Conservation (phyloP, 2,888 invertebrate species). For the Drosophila robusta region DNA sequence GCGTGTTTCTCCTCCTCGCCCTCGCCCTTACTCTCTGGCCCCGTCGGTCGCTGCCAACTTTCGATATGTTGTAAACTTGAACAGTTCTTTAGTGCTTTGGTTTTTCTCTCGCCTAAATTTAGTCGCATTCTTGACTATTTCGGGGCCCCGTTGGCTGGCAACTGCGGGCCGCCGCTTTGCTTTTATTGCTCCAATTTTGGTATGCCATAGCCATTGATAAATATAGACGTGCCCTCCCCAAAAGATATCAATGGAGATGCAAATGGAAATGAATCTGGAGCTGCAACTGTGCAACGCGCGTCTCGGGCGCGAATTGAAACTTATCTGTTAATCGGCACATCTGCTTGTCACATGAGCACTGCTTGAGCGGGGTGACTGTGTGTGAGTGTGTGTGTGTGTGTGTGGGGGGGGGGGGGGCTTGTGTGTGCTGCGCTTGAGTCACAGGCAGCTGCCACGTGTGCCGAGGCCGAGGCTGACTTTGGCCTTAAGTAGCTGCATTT, state of each 20-base stretch:
- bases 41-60: constrained; percentile 5
- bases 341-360: constrained; percentile 76
- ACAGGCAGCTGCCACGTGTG: constrained; percentile 67
- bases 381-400: too few relatives aligned
- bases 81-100: constrained; percentile 43
- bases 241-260: constrained; percentile 54
- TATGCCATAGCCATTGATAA: constrained; percentile 74
- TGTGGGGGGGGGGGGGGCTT: constrained; percentile 1
- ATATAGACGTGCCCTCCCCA: constrained; percentile 59
- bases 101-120: constrained; percentile 65
- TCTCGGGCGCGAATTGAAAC: constrained; percentile 62
- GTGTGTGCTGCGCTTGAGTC: constrained; percentile 14
- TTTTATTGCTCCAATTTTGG: constrained; percentile 80
- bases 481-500: constrained; percentile 62
- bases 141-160: constrained; percentile 37
- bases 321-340: constrained; percentile 80
- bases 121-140: constrained; percentile 76
- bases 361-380: neutral
- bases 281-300: constrained; percentile 10
- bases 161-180: constrained; percentile 63
- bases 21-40: neutral
- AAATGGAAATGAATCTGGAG: constrained; percentile 31
- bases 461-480: constrained; percentile 32
- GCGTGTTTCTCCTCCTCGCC: constrained; percentile 27
- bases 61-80: constrained; percentile 46